Evolutionary conservation across 2,888 invertebrate genomes (phyloP), one percentile per base, ranked within the genome.

Genomic region (Erannis defoliaria): DNA sequence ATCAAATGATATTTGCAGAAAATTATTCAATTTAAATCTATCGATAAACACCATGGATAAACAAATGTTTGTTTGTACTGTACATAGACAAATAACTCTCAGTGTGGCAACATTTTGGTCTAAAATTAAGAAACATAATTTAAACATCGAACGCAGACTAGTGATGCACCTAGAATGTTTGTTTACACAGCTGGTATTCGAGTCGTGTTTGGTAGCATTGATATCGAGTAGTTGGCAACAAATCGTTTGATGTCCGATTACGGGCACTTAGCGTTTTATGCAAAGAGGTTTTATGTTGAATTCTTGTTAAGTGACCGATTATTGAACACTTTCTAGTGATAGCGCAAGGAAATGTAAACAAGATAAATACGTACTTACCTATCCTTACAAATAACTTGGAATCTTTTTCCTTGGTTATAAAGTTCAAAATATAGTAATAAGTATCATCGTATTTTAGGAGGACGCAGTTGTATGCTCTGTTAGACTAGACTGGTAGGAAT

Each of bases 261-360:
- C 80, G 65, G 71, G 75, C 82, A 82, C 82, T 85, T 80, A 77
- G 69, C 74, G 73, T 78, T 83, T 80, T n/a, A n/a, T n/a, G n/a
- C n/a, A n/a, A n/a, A n/a, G n/a, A n/a, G n/a, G n/a, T n/a, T n/a
- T n/a, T 76, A 80, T 80, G 79, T 77, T 74, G 73, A 72, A 71
- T 79, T 75, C 73, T 73, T 80, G 80, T 77, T 80, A 81, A 82
- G 78, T 83, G 80, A 81, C 77, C 82, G 82, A 83, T 84, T 83
- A 80, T 81, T 77, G 75, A 75, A 77, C 74, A 74, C 77, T 80
- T 81, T 79, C 76, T 76, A 78, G 58, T 56, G 62, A 69, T 69
- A 67, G 48, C 45, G 55, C 42, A 53, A 37, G 35, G 46, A 56
- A 55, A 62, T 43, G 53, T 59, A 54, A 46, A 54, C 55, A 49